Conservation (phyloP, 2,888 invertebrate genomes). For the Neoascia interrupta region DNA sequence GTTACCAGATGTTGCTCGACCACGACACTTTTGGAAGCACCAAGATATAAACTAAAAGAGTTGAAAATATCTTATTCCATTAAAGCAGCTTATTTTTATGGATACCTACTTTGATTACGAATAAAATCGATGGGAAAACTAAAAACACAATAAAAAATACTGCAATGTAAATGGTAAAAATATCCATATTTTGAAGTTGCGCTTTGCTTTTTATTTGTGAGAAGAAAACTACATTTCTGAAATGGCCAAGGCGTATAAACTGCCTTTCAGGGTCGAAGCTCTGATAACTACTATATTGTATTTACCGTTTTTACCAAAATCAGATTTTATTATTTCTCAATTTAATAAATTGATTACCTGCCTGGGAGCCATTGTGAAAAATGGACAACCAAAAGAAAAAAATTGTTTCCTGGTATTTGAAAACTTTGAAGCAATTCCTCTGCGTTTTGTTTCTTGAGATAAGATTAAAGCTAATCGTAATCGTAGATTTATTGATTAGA, state of each 20-base stretch:
- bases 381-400: background rate
- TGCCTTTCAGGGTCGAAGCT: constrained; percentile 19
- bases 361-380: background rate
- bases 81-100: background rate
- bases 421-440: background rate
- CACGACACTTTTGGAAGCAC: constrained; percentile 28
- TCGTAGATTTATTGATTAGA: constrained; percentile 45
- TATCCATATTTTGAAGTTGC: constrained; percentile 43
- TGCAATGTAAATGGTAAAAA: constrained; percentile 27
- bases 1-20: background rate
- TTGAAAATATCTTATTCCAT: background rate
- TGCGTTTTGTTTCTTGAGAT: constrained; percentile 25
- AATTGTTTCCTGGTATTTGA: background rate
- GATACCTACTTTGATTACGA: constrained; percentile 34
- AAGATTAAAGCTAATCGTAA: constrained; percentile 52
- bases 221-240: constrained; percentile 9
- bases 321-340: background rate
- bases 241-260: background rate
- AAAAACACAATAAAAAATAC: constrained; percentile 50
- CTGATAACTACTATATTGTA: constrained; percentile 35
- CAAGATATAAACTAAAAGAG: constrained; percentile 25
- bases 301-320: background rate
- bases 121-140: constrained; percentile 25
- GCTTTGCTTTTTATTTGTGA: too few species aligned
- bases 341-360: constrained; percentile 8